Evolutionary conservation across 2,113 vertebrate genomes (phyloP).

Genomic region (Thalassoma bifasciatum): DNA sequence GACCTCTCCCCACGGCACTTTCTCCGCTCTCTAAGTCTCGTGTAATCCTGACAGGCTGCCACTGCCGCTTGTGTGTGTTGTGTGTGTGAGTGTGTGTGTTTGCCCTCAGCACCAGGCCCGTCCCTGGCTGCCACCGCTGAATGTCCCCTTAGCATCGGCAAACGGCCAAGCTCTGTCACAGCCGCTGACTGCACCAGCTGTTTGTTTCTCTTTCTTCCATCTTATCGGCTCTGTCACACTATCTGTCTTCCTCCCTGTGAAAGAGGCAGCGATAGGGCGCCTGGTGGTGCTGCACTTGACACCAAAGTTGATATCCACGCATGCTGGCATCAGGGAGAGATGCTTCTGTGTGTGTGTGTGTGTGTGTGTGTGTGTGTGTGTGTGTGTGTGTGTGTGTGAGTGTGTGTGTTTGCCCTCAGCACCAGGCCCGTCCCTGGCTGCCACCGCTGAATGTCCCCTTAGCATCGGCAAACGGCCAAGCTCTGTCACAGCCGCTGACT

Average conservation of each 20-base stretch:
- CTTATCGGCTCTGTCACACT: constrained; percentile 53
- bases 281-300: constrained; percentile 48
- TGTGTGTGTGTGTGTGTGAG: constrained; percentile 1
- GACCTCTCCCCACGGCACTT: not conserved
- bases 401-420: constrained; percentile 44
- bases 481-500: constrained; percentile 53
- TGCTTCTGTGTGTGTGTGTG: constrained; percentile 7
- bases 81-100: constrained; percentile 28
- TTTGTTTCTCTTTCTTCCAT: constrained; percentile 51
- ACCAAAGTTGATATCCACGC: constrained; percentile 45
- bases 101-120: constrained; percentile 37
- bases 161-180: constrained; percentile 54
- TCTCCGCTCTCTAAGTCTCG: constrained; percentile 5
- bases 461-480: constrained; percentile 49
- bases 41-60: constrained; percentile 31
- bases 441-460: constrained; percentile 55
- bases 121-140: constrained; percentile 52
- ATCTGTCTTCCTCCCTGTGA: constrained; percentile 49
- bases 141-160: constrained; percentile 55
- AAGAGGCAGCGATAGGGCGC: constrained; percentile 40
- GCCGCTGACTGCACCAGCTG: constrained; percentile 64
- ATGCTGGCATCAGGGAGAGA: constrained; percentile 21
- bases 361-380: constrained; percentile 23
- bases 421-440: constrained; percentile 44
- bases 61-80: constrained; percentile 32